Evolutionary conservation across 2,113 vertebrate species (phyloP).

Genomic region (Elephas maximus): DNA sequence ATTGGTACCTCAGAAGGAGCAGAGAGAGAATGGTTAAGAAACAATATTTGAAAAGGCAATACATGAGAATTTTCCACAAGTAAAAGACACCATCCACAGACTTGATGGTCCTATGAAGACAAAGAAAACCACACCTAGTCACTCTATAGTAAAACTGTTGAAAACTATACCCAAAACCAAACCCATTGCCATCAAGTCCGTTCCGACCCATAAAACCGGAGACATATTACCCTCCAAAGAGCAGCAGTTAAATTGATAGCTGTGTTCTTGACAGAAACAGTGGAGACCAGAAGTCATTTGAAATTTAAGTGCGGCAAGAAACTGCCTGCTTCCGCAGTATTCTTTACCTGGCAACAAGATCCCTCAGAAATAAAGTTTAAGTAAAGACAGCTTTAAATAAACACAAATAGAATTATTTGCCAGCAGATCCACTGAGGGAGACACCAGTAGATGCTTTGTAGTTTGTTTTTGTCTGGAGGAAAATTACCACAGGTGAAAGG

Average conservation of each 20-base stretch:
- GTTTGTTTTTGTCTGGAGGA: constrained; percentile 34
- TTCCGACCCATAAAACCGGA: neutral
- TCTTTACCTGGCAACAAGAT: neutral
- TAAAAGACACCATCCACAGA: neutral
- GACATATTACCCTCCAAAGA: neutral
- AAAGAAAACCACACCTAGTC: neutral
- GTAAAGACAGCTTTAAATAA: neutral
- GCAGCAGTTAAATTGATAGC: neutral
- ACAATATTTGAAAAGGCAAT: neutral
- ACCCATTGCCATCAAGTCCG: too few relatives aligned
- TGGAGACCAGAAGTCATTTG: neutral
- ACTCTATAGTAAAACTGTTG: neutral
- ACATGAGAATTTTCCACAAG: neutral
- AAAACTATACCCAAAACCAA: neutral
- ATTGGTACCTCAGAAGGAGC: neutral
- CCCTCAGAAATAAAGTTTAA: neutral
- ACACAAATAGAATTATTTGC: neutral
- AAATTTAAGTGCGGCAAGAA: neutral
- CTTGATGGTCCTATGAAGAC: neutral
- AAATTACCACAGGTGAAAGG: neutral
- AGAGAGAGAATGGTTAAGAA: neutral
- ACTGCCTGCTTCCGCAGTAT: neutral
- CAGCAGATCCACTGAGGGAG: neutral
- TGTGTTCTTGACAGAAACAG: neutral
- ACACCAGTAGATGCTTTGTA: neutral